phyloP scores from a whole-genome alignment of 2,113 vertebrate genomes.

The Pagrus major region DNA sequence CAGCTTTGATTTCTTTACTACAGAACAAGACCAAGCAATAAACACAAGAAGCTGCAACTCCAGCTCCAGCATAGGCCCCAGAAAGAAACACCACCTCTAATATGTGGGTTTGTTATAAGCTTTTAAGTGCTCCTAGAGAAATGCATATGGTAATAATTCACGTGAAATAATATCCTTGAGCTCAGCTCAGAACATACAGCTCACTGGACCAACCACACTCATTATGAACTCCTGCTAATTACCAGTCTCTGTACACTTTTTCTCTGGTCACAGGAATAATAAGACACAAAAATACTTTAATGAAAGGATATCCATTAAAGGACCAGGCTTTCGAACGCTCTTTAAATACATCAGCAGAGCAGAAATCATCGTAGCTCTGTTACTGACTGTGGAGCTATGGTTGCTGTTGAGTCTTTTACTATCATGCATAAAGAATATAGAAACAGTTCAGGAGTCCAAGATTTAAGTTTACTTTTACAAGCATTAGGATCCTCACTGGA shows the following conservation, averaged over 20 bases:
- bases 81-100: constrained; percentile 48
- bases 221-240: constrained; percentile 70
- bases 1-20: constrained; percentile 25
- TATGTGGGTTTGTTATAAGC: constrained; percentile 49
- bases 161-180: constrained; percentile 73
- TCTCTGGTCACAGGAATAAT: constrained; percentile 36
- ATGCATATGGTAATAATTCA: constrained; percentile 73
- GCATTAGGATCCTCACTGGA: constrained; percentile 52
- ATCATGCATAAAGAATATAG: constrained; percentile 39
- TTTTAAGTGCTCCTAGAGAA: constrained; percentile 68
- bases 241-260: constrained; percentile 38
- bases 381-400: neutral
- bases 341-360: constrained; percentile 30
- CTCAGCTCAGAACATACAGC: constrained; percentile 56
- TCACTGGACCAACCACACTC: constrained; percentile 59
- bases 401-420: constrained; percentile 36
- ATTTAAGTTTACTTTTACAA: constrained; percentile 68
- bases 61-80: constrained; percentile 20
- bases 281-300: constrained; percentile 40
- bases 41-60: constrained; percentile 40
- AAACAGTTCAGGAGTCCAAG: constrained; percentile 38
- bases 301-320: constrained; percentile 53
- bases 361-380: constrained; percentile 20
- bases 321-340: constrained; percentile 32
- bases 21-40: constrained; percentile 54